Base-by-base conservation (phyloP, 1,140 invertebrate genomes). In the Drosophila orosa region DNA sequence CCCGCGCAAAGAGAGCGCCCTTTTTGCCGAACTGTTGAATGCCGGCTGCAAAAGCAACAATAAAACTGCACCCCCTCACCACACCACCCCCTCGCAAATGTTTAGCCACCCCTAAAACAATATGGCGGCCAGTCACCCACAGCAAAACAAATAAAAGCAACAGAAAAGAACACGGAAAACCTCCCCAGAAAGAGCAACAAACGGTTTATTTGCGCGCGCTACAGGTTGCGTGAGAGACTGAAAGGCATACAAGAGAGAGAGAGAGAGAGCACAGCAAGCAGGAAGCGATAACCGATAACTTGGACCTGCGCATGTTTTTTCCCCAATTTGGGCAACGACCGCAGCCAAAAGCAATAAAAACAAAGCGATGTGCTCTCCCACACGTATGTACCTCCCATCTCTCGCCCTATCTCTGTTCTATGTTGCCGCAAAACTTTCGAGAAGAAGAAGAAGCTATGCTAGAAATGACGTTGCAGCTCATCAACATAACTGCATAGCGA, bases 21-120 rank as follows among this genome's bases (percentile, higher is more conserved):
- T 60, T 75, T 69, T 75, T 75, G 82, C 85, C 86, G 85, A 90
- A 90, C 85, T 90, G 85, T 90, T 90, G 85, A 90, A 90, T 90
- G 85, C 85, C 85, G 85, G 86, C 67, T 55, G 63, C 47, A 68
- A 69, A 68, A 68, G 42, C 69, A 61, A 31, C 44, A 74, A 63
- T 59, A 39, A 40, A 61, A 62, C 44, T 67, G 45, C 65, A 62
- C 35, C 31, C 55, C 65, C 48, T 15, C 39, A n/a, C 19, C 33
- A 29, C 35, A 15, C 35, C 33, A 17, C 62, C 44, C 35, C 19
- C 24, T 45, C 10, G 47, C 19, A 57, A 37, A 47, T 59, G 57
- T 45, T 68, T 76, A 72, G 60, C 68, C 79, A 79, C 83, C 84
- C 84, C 69, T 63, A 80, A 89, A 89, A 84, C 84, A 87, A 87